phyloP scores from a whole-genome alignment of 2,797 vertebrate species.

The Pristis pectinata region DNA sequence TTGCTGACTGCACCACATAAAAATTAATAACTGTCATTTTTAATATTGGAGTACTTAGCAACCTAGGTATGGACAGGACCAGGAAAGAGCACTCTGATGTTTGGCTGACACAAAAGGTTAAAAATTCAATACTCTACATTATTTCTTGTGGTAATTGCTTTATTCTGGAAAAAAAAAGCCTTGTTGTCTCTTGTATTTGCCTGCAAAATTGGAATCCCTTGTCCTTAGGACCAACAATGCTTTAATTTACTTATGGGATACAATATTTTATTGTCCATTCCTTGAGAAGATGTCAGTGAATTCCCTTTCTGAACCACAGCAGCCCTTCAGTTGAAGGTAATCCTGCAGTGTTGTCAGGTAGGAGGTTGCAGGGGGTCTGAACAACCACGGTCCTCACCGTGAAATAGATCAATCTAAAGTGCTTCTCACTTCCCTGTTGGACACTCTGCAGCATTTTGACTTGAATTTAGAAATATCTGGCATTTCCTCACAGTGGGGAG shows the following conservation, averaged over 20 bases:
- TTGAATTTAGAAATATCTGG: neutral
- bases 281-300: no score
- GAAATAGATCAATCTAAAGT: neutral
- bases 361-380: neutral
- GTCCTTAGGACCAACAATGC: neutral
- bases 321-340: no score
- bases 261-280: no score
- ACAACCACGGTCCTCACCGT: neutral
- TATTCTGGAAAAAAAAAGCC: neutral
- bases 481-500: neutral
- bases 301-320: no score
- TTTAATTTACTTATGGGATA: no score
- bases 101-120: neutral
- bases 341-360: no score
- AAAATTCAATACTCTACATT: neutral
- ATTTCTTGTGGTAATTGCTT: neutral
- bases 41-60: neutral
- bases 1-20: neutral
- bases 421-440: neutral
- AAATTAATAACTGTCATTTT: constrained; percentile 25
- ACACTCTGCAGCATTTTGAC: neutral
- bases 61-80: neutral
- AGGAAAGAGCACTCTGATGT: neutral
- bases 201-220: neutral
- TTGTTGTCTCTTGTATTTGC: neutral